These are phyloP conservation scores for Dolichotis patagonum DNA, from an alignment of 2,113 vertebrate genomes.

Conservation along the genomic window DNA sequence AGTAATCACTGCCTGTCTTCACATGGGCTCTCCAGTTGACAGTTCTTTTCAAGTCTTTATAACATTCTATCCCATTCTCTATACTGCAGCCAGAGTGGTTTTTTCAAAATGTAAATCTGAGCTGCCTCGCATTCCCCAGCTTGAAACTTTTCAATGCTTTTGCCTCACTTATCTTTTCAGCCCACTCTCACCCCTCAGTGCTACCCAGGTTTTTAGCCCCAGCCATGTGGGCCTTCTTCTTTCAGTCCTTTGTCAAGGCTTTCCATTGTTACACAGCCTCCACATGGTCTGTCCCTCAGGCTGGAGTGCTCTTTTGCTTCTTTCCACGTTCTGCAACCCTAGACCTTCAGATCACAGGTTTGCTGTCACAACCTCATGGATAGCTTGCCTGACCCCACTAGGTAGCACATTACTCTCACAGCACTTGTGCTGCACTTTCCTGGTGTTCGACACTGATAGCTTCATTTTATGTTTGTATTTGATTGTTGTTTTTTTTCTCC, in stretches of 20 bases:
- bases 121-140: neutral
- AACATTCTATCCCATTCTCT: neutral
- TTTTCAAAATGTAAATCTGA: neutral
- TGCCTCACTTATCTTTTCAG: neutral
- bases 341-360: neutral
- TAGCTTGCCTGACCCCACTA: neutral
- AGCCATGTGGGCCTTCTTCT: neutral
- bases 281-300: neutral
- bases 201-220: neutral
- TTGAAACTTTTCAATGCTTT: neutral
- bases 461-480: conserved; percentile 33
- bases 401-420: neutral
- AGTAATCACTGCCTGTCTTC: neutral
- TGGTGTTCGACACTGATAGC: neutral
- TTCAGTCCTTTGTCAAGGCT: neutral
- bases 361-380: neutral
- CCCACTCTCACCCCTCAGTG: neutral
- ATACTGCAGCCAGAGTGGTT: neutral
- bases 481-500: neutral
- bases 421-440: neutral
- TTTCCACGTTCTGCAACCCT: neutral
- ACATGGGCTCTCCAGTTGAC: neutral
- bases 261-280: neutral
- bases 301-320: neutral
- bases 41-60: neutral